A percentile compares a stretch with the other conserved stretches of the same genome.
Evolutionary conservation across 23 tunicate species (phyloP).

Genomic region (Halocynthia aurantium): DNA sequence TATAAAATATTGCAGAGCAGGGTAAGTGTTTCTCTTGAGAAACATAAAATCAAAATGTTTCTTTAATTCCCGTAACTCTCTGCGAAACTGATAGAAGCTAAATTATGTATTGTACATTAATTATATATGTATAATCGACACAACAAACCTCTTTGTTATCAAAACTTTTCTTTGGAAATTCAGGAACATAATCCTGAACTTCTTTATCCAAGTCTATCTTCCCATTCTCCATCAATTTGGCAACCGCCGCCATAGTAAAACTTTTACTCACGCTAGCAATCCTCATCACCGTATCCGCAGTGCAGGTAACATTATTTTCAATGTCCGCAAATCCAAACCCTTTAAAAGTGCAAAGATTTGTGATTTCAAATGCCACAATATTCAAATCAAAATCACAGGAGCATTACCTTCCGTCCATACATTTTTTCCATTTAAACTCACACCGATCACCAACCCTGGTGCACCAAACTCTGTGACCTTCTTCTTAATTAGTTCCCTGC

Average conservation of each 20-base stretch:
- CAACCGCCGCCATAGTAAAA: constrained; percentile 47
- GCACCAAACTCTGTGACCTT: constrained; percentile 54
- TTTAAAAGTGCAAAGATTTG: neutral
- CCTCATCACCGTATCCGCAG: constrained; percentile 49
- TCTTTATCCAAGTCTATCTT: constrained; percentile 41
- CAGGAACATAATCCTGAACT: constrained; percentile 58
- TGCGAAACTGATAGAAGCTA: no score
- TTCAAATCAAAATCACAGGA: no score
- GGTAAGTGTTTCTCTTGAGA: no score
- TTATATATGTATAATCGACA: no score
- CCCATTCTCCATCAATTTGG: constrained; percentile 46
- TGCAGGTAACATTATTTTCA: constrained; percentile 62
- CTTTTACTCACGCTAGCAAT: constrained; percentile 86
- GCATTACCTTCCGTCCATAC: constrained; percentile 62
- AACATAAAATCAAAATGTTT: no score
- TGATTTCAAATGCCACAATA: neutral
- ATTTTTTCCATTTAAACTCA: constrained; percentile 53
- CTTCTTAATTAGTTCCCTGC: neutral
- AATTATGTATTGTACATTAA: no score
- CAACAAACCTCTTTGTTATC: constrained; percentile 27
- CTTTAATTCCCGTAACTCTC: no score
- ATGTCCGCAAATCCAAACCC: constrained; percentile 75
- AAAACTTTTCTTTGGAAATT: constrained; percentile 48
- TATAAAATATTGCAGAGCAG: no score
- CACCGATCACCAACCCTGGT: constrained; percentile 87